A percentile compares a stretch with the other conserved stretches of the same genome.
Conservation (phyloP, 2,113 vertebrate species). For the Cranoglanis bouderius region DNA sequence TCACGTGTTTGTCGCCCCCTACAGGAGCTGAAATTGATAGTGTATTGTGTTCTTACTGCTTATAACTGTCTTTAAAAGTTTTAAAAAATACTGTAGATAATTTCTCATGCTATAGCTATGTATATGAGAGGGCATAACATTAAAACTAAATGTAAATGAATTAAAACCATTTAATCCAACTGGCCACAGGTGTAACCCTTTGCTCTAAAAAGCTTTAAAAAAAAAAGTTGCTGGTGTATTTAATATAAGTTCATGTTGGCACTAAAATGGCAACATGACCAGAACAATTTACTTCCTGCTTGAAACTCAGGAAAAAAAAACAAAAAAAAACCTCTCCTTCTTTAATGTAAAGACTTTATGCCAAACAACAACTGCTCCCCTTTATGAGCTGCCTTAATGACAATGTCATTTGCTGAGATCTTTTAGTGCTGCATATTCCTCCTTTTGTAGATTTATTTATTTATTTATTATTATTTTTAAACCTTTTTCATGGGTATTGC, state of each 20-base stretch:
- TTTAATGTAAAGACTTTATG: neutral
- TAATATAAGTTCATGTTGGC: neutral
- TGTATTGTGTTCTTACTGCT: neutral
- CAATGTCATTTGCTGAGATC: neutral
- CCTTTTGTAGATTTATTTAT: neutral
- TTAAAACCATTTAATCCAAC: neutral
- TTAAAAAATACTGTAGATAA: neutral
- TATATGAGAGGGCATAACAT: neutral
- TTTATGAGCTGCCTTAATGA: neutral
- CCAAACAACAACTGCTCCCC: neutral
- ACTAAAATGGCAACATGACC: neutral
- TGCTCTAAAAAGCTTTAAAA: neutral
- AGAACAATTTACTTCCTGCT: neutral
- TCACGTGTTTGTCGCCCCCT: constrained; percentile 46
- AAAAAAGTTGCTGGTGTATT: neutral
- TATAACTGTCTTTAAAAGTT: neutral
- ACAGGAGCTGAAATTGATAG: constrained; percentile 23
- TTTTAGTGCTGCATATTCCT: neutral
- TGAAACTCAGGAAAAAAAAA: neutral
- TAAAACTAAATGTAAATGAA: neutral
- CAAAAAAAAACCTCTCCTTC: neutral
- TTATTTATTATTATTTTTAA: neutral
- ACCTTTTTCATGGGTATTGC: neutral
- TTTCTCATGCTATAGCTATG: neutral
- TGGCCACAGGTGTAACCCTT: neutral